phyloP scores from a whole-genome alignment of 2,888 invertebrate genomes.

The Cacoxenus indagator region DNA sequence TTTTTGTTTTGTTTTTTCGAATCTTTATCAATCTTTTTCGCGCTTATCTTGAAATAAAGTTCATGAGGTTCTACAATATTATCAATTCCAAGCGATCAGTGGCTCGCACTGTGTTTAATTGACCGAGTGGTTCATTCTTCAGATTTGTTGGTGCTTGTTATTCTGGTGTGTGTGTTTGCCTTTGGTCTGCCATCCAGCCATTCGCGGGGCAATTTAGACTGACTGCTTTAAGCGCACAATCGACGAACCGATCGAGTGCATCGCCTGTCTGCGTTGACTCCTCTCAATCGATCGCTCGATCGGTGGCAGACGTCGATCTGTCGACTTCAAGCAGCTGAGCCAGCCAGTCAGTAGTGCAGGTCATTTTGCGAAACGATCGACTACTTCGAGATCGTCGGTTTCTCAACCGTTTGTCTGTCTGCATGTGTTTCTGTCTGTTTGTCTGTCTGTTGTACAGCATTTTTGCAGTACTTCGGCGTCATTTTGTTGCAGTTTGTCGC shows the following conservation, averaged over 20 bases:
- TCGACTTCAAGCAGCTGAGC: too few relatives aligned
- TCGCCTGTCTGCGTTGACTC: neutral
- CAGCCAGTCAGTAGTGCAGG: too few relatives aligned
- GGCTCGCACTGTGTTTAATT: slow-evolving; percentile 43
- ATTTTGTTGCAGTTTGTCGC: too few relatives aligned
- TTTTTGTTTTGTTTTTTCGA: slow-evolving; percentile 35
- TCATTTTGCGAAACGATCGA: slow-evolving; percentile 12
- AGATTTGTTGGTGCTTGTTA: neutral
- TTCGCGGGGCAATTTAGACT: neutral
- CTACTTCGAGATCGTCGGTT: neutral
- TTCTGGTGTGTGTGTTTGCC: neutral
- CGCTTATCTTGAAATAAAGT: slow-evolving; percentile 66
- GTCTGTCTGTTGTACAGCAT: neutral
- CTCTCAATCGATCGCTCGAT: slow-evolving; percentile 2
- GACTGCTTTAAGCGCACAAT: neutral
- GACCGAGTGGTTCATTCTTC: slow-evolving; percentile 40
- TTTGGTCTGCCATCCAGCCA: neutral
- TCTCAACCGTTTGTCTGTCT: neutral
- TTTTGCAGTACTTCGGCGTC: neutral
- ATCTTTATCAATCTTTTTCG: slow-evolving; percentile 64
- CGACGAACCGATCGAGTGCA: neutral
- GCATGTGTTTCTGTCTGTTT: neutral
- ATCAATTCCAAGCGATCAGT: slow-evolving; percentile 66
- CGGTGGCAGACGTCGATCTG: neutral
- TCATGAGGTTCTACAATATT: slow-evolving; percentile 67